phyloP scores from a whole-genome alignment of 2,888 invertebrate genomes.

The Cephus pulcher region DNA sequence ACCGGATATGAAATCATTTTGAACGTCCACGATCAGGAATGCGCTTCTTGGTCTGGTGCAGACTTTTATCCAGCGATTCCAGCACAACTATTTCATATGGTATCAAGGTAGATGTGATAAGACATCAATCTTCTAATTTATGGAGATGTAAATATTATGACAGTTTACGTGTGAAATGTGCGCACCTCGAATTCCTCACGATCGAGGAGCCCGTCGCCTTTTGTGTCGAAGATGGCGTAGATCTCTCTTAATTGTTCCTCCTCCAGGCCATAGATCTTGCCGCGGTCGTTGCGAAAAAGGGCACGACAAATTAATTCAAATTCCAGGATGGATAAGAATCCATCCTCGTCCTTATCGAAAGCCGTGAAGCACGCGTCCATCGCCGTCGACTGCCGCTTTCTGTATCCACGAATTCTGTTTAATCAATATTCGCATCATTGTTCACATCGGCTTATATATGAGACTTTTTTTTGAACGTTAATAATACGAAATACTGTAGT shows the following conservation, averaged over 20 bases:
- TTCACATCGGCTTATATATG: not conserved
- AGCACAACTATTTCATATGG: conserved; percentile 72
- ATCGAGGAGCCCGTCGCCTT: conserved; percentile 82
- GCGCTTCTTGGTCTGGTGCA: conserved; percentile 82
- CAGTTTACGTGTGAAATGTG: conserved; percentile 4
- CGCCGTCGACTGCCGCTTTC: conserved; percentile 72
- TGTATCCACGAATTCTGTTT: conserved; percentile 59
- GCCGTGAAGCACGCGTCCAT: conserved; percentile 94
- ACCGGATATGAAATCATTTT: conserved; percentile 97
- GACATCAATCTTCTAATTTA: conserved; percentile 3
- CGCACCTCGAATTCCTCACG: conserved; percentile 80
- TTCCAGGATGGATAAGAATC: conserved; percentile 80
- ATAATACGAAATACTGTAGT: not conserved
- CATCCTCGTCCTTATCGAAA: conserved; percentile 92
- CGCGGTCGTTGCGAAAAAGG: conserved; percentile 86
- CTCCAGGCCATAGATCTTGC: conserved; percentile 83
- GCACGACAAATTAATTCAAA: conserved; percentile 87
- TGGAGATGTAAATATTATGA: not conserved
- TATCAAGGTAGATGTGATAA: not conserved
- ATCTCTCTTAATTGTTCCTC: conserved; percentile 79
- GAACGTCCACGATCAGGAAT: conserved; percentile 94
- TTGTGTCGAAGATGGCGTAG: conserved; percentile 84
- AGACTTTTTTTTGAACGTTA: not conserved
- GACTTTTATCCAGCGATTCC: conserved; percentile 93
- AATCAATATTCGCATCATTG: conserved; percentile 48